These are phyloP conservation scores for Ophioninae sp. DNA, from an alignment of 2,888 invertebrate species.

Conservation along the genomic window DNA sequence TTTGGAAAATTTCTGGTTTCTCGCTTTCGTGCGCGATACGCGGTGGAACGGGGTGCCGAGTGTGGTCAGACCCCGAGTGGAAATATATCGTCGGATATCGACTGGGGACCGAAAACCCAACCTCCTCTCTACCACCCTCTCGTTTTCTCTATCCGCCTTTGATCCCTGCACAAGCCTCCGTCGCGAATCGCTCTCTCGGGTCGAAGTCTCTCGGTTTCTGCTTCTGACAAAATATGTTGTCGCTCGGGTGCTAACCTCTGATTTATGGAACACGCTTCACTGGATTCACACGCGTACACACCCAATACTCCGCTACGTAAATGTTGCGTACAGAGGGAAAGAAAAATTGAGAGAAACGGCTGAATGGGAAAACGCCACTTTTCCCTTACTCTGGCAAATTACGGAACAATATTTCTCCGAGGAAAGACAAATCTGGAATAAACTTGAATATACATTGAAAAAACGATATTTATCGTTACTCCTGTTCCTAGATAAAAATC, in stretches of 20 bases:
- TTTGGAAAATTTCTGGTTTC: conserved; percentile 43
- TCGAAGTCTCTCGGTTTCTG: conserved; percentile 52
- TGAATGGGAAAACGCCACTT: conserved; percentile 16
- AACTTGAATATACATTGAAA: neutral
- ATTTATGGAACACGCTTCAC: conserved; percentile 53
- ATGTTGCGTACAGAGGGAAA: neutral
- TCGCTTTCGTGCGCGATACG: conserved; percentile 25
- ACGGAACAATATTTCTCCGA: conserved; percentile 14
- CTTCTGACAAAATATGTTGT: conserved; percentile 62
- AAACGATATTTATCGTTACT: neutral
- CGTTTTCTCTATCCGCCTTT: conserved; percentile 39
- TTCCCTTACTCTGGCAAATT: conserved; percentile 14
- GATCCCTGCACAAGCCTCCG: conserved; percentile 27
- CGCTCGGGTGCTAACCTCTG: conserved; percentile 53
- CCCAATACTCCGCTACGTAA: neutral
- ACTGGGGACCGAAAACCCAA: conserved; percentile 44
- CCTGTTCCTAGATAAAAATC: too few relatives aligned
- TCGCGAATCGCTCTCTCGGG: conserved; percentile 54
- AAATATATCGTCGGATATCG: conserved; percentile 48
- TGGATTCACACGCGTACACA: conserved; percentile 11
- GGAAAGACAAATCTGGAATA: neutral
- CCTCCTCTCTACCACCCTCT: conserved; percentile 34
- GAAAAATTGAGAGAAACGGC: neutral
- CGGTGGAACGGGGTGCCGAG: conserved; percentile 51
- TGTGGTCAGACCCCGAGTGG: conserved; percentile 55